Percentiles rank a stretch among this genome's conserved stretches.
phyloP scores from a whole-genome alignment of 2,888 invertebrate species.

The Spodoptera littoralis region DNA sequence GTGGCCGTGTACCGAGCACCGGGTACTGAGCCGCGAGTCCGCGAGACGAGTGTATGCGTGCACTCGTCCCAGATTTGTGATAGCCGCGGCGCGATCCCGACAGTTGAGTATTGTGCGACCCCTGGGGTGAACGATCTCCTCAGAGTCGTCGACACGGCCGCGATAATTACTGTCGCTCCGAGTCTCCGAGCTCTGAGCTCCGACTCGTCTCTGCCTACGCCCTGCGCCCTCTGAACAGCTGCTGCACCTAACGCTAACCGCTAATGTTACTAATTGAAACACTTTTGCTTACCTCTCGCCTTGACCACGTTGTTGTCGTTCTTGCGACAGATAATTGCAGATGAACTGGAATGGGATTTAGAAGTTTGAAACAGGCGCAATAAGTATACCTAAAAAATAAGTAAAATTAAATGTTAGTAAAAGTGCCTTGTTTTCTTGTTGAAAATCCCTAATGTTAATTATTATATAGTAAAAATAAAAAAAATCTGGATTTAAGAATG shows the following conservation, averaged over 20 bases:
- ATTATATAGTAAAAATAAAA: not conserved
- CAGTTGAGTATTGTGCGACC: slow-evolving; percentile 83
- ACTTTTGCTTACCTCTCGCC: slow-evolving; percentile 58
- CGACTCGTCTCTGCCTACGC: slow-evolving; percentile 70
- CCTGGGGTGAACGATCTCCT: slow-evolving; percentile 86
- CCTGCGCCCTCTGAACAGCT: slow-evolving; percentile 64
- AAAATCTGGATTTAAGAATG: slow-evolving; percentile 2
- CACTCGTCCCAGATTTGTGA: slow-evolving; percentile 77
- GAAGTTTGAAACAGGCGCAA: slow-evolving; percentile 5
- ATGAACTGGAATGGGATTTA: slow-evolving; percentile 38
- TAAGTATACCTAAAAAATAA: not conserved
- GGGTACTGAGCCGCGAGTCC: slow-evolving; percentile 4
- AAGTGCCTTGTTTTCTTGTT: not conserved
- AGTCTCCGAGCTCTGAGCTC: slow-evolving; percentile 37
- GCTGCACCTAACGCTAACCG: slow-evolving; percentile 59
- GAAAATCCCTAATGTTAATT: not conserved
- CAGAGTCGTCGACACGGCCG: slow-evolving; percentile 85
- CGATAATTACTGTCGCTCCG: slow-evolving; percentile 86
- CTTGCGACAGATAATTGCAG: slow-evolving; percentile 47
- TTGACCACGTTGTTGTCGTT: slow-evolving; percentile 52
- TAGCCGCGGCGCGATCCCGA: slow-evolving; percentile 74
- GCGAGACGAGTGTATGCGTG: slow-evolving; percentile 56
- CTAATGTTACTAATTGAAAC: slow-evolving; percentile 69
- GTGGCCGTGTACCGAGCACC: slow-evolving; percentile 22
- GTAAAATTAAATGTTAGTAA: too few species aligned